These are phyloP conservation scores for Phymanthus crucifer DNA, from an alignment of 92 coral and sea anemone genomes.

Conservation along the genomic window DNA sequence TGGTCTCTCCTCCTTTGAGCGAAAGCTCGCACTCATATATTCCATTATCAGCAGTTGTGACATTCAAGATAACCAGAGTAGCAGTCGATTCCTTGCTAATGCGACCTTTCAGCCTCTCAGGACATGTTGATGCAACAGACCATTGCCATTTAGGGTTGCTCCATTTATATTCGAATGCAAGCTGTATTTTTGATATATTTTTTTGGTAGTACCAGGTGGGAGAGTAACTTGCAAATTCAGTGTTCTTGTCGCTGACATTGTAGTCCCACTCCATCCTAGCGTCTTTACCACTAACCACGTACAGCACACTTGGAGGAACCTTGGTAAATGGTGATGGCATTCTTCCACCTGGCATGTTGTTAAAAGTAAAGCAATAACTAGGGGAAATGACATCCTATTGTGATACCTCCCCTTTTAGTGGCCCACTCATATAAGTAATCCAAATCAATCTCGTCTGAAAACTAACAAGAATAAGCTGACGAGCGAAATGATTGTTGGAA, in stretches of 20 bases:
- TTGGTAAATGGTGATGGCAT: not conserved
- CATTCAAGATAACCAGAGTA: slow-evolving; percentile 12
- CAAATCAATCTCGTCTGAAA: too few relatives aligned
- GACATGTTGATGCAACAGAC: not conserved
- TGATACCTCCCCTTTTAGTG: too few relatives aligned
- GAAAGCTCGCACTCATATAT: slow-evolving; percentile 7
- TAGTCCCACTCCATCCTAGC: slow-evolving; percentile 30
- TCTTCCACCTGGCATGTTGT: too few relatives aligned
- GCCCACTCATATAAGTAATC: too few relatives aligned
- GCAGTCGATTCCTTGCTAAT: slow-evolving; percentile 2
- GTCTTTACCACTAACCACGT: not conserved
- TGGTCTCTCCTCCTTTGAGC: not conserved
- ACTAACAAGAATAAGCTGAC: too few relatives aligned
- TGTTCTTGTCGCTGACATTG: not conserved
- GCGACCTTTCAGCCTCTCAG: slow-evolving; percentile 5
- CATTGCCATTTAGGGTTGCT: not conserved
- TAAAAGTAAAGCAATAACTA: too few relatives aligned
- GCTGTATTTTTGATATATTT: not conserved
- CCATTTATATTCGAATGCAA: not conserved
- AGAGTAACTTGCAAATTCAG: not conserved
- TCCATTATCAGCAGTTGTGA: slow-evolving; percentile 13
- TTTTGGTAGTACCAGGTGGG: slow-evolving; percentile 5
- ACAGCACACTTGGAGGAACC: not conserved
- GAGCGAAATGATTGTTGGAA: too few relatives aligned
- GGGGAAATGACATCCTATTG: too few relatives aligned